phyloP scores from a whole-genome alignment of 2,797 vertebrate species.

The Sarcoramphus papa region DNA sequence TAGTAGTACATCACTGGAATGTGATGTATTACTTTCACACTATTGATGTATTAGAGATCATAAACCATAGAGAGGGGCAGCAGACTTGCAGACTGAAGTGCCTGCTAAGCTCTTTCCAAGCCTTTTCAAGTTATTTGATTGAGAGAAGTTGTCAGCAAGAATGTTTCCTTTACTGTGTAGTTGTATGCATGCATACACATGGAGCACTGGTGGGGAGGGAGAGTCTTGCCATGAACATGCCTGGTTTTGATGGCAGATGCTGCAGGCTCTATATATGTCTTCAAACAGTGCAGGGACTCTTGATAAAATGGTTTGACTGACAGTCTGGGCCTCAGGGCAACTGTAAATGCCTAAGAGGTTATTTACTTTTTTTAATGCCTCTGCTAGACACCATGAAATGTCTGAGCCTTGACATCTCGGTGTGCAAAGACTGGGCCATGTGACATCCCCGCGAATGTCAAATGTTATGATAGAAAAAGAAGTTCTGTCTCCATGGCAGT shows the following conservation, averaged over 20 bases:
- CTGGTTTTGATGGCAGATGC: not conserved
- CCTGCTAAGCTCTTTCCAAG: not conserved
- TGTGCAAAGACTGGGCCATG: not conserved
- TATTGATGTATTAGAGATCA: not conserved
- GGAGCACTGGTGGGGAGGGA: not conserved
- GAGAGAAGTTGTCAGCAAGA: not conserved
- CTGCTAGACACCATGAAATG: not conserved
- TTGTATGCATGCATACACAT: not conserved
- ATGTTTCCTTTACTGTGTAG: not conserved
- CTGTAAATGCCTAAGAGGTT: not conserved
- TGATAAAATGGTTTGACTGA: not conserved
- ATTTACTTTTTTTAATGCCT: not conserved
- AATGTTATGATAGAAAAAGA: not conserved
- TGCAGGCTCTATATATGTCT: not conserved
- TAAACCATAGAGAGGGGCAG: not conserved
- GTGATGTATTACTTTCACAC: not conserved
- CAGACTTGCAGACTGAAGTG: not conserved
- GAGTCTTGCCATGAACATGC: not conserved
- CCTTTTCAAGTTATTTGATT: not conserved
- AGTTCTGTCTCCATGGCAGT: not conserved
- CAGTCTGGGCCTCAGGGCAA: not conserved
- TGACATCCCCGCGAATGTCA: not conserved
- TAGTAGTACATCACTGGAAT: constrained; percentile 2
- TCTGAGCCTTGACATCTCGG: not conserved
- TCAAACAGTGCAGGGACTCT: not conserved